Evolutionary conservation across 2,113 vertebrate genomes (phyloP), one percentile per base, ranked within the genome.

Genomic region (Pollimyrus isidori): DNA sequence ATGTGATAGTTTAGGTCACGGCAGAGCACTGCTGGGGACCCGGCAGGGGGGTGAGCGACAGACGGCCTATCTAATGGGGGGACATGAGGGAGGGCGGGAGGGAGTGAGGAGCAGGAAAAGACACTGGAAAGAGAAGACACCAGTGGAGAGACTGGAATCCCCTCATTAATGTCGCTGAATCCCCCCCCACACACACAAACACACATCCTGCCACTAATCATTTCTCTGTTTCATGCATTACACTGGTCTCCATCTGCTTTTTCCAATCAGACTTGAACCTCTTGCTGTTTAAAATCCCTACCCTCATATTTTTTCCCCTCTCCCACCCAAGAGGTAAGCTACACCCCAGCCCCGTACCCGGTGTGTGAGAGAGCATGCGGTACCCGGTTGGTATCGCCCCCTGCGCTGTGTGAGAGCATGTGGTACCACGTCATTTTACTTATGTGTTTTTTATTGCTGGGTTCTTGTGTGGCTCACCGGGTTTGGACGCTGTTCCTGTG

Each of bases 161-260:
- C 26, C n/a, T 52, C n/a, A 87, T 49, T 35, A 15, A 19, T 17
- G 21, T 9, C 7, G 4, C 19, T 42, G 39, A 83, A 39, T 23
- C 2, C 42, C 19, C 80, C 80, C 45, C 5, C 13, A 35, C 9
- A 10, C 42, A 45, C 76, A 82, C 76, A 82, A 42, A 82, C 76
- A 82, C 17, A 19, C 35, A 10, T 21, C 45, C 1, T 48, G 23
- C 26, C 35, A 46, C 82, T 48, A 46, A 48, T n/a, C 19, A 21
- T 89, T 86, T 86, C 65, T 91, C 87, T 87, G 42, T 90, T 87
- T 89, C 39, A 46, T 89, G 76, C 26, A 26, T 89, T 88, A 90
- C 88, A 52, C 89, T 88, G 88, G 88, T 87, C 89, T 62, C 73
- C 88, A 85, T 21, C 88, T 92, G 90, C 35, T 89, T 91, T 91